Evolutionary conservation across 2,888 invertebrate genomes (phyloP).

Genomic region (Muscina levida): DNA sequence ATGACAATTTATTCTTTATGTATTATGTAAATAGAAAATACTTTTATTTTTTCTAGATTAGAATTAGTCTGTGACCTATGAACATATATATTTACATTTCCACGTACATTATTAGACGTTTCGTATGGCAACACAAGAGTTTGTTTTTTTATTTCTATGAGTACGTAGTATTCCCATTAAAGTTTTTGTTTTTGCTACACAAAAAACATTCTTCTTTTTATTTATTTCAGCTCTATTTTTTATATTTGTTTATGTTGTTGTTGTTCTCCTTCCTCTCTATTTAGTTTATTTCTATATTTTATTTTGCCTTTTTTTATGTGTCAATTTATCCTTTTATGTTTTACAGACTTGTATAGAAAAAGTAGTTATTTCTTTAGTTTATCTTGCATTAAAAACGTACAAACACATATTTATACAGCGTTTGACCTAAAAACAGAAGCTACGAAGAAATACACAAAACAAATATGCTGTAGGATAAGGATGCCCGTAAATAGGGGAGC

Average conservation of each 20-base stretch:
- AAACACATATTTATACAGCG: constrained; percentile 56
- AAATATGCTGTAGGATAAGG: background rate
- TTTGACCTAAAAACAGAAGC: constrained; percentile 58
- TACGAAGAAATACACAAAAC: background rate
- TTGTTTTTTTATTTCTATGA: background rate
- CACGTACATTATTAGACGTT: no score
- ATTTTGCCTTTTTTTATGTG: constrained; percentile 39
- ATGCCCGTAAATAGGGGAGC: constrained; percentile 1
- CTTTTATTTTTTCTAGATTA: no score
- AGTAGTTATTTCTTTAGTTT: constrained; percentile 67
- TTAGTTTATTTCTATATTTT: constrained; percentile 41
- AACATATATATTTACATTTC: no score
- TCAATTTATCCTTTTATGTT: constrained; percentile 35
- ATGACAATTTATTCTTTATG: no score
- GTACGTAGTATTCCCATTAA: background rate
- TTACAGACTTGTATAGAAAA: constrained; percentile 43
- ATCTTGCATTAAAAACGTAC: constrained; percentile 63
- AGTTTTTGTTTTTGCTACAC: background rate
- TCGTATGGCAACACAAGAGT: constrained; percentile 9
- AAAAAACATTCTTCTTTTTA: constrained; percentile 18
- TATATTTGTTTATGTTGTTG: constrained; percentile 18
- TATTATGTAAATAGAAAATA: no score
- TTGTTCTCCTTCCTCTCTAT: constrained; percentile 38
- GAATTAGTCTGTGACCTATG: no score
- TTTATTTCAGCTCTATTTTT: constrained; percentile 22